Evolutionary conservation across 2,797 vertebrate genomes (phyloP).

Genomic region (Sphaeramia orbicularis): DNA sequence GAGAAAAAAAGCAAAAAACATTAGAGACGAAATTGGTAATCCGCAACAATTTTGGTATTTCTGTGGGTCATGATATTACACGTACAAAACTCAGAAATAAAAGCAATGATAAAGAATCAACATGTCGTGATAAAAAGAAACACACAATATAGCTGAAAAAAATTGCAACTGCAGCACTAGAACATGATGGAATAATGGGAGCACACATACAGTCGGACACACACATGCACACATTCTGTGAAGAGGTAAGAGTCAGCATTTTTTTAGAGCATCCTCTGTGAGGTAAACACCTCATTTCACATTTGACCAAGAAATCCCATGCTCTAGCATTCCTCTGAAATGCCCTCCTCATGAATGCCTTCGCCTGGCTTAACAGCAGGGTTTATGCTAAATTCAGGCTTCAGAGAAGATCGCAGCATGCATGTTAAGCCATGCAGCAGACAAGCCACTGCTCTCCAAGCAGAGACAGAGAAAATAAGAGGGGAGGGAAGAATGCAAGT

Average conservation of each 20-base stretch:
- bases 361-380: conserved; percentile 54
- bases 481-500: conserved; percentile 7
- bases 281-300: conserved; percentile 53
- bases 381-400: conserved; percentile 67
- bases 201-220: conserved; percentile 7
- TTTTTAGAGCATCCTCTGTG: conserved; percentile 35
- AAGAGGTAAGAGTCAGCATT: conserved; percentile 42
- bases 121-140: conserved; percentile 5
- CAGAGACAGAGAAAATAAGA: conserved; percentile 19
- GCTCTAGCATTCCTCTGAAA: conserved; percentile 36
- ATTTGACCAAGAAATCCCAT: conserved; percentile 5
- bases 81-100: conserved; percentile 18
- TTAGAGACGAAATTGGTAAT: conserved; percentile 1
- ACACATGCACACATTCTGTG: conserved; percentile 8
- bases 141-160: neutral
- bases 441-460: conserved; percentile 39
- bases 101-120: conserved; percentile 37
- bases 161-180: neutral
- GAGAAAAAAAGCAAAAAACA: neutral
- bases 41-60: conserved; percentile 14
- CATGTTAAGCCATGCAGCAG: conserved; percentile 58
- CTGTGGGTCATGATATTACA: conserved; percentile 7
- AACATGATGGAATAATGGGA: conserved; percentile 1
- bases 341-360: conserved; percentile 40
- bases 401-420: conserved; percentile 44